Evolutionary conservation across 92 coral and sea anemone genomes (phyloP).

Genomic region (Paramuricea clavata): DNA sequence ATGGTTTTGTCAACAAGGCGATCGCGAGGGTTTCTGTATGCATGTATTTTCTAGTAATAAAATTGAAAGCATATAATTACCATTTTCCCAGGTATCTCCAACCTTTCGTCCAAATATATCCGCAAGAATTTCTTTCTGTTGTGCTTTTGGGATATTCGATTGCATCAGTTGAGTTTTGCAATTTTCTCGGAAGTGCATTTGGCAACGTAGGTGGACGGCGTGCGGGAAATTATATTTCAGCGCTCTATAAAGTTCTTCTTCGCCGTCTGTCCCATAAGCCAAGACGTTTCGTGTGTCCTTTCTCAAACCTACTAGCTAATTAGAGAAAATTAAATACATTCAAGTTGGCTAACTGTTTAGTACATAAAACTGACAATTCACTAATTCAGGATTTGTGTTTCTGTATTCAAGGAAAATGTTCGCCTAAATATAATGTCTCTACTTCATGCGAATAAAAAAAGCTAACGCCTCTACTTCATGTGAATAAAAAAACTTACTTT

Average conservation of each 20-base stretch:
- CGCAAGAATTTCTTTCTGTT: conserved; percentile 33
- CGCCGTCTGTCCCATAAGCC: conserved; percentile 38
- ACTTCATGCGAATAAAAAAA: no score
- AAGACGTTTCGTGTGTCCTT: conserved; percentile 42
- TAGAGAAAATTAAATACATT: conserved; percentile 37
- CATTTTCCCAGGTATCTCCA: neutral
- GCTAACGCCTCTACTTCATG: no score
- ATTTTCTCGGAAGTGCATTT: conserved; percentile 58
- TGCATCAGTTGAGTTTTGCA: conserved; percentile 50
- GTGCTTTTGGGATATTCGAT: conserved; percentile 29
- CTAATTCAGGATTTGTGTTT: no score
- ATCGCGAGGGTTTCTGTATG: neutral
- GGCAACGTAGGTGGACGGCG: conserved; percentile 66
- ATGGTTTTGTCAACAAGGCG: no score
- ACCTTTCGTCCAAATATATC: neutral
- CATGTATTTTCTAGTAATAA: neutral
- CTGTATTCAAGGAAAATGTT: no score
- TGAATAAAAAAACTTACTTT: neutral
- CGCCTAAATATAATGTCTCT: no score
- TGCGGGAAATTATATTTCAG: conserved; percentile 58
- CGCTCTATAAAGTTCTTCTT: conserved; percentile 60
- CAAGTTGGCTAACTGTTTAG: no score
- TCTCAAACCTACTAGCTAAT: conserved; percentile 48
- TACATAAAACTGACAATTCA: no score
- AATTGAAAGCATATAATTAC: neutral